Base-by-base conservation (phyloP, 2,113 vertebrate species). In the Pachypanchax playfairii region DNA sequence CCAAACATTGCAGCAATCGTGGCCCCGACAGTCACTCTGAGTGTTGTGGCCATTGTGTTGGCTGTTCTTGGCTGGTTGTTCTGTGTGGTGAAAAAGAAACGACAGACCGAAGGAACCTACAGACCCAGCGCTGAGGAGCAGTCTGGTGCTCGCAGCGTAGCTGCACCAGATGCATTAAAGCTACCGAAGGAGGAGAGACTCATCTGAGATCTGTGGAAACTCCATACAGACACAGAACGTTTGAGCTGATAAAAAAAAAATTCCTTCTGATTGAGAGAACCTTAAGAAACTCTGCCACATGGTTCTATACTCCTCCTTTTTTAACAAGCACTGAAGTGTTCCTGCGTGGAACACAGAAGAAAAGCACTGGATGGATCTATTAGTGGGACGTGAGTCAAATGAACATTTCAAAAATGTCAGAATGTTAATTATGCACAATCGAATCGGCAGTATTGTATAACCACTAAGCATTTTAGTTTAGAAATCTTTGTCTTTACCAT, bases 181-280 rank as follows among this genome's bases (percentile, higher is more conserved):
- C 76, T 96, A 69, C 95, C 95, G 11, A 95, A 95, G 0, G 95
- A 96, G 75, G 95, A 96, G 64, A 91, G 95, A 88, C 93, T 96
- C 59, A 96, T 96, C 71, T 96, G 74, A 91, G 14, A 41, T 35
- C 50, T 44, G 33, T 49, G 13, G n/a, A n/a, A n/a, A n/a, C n/a
- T n/a, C n/a, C n/a, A n/a, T n/a, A n/a, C n/a, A n/a, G n/a, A n/a
- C n/a, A n/a, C n/a, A n/a, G n/a, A n/a, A n/a, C n/a, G n/a, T 4
- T 46, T 10, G n/a, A 52, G 49, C 21, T 12, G 31, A 54, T 46
- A 6, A 44, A 50, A 58, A 33, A 52, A 28, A 66, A 12, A 52
- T 17, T 7, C 54, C 18, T 20, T 20, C 13, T 10, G 6, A 13
- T 18, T 62, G 24, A 55, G 51, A 70, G 41, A 41, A 70, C 33